Evolutionary conservation across 2,797 vertebrate genomes (phyloP).

Genomic region (Spinus pinus): DNA sequence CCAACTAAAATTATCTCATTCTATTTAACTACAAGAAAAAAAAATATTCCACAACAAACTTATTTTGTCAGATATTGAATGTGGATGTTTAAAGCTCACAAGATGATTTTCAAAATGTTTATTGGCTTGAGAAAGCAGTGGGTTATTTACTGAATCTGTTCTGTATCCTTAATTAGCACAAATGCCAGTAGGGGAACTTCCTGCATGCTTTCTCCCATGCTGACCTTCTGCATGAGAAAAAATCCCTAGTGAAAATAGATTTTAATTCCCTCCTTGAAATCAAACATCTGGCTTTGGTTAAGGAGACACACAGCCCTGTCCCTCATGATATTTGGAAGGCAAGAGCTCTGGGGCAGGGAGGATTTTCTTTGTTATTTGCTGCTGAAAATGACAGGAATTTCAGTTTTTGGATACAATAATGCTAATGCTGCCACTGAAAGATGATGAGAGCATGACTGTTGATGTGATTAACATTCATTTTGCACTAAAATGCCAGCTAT

Average conservation of each 20-base stretch:
- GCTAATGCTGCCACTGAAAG: background rate
- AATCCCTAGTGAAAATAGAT: constrained; percentile 32
- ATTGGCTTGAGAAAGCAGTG: constrained; percentile 26
- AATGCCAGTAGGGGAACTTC: constrained; percentile 51
- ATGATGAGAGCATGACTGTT: background rate
- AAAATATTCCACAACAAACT: background rate
- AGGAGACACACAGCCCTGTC: background rate
- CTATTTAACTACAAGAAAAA: background rate
- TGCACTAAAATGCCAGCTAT: background rate
- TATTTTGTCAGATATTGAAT: background rate
- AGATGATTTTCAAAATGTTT: constrained; percentile 22
- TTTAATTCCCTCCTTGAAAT: constrained; percentile 34
- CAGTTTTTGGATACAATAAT: background rate
- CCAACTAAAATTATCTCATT: background rate
- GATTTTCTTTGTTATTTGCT: background rate
- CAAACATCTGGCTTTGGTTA: constrained; percentile 48
- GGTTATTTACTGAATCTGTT: constrained; percentile 25
- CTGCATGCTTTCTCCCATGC: constrained; percentile 8
- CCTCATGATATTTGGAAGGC: background rate
- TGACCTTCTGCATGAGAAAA: constrained; percentile 35
- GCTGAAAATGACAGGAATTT: background rate
- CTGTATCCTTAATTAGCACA: constrained; percentile 36
- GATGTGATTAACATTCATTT: background rate
- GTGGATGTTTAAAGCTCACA: background rate
- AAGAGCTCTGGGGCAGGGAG: background rate